Evolutionary conservation across 2,113 vertebrate species (phyloP), one percentile per base, ranked within the genome.

Genomic region (Hypocryptadius cinnamomeus): DNA sequence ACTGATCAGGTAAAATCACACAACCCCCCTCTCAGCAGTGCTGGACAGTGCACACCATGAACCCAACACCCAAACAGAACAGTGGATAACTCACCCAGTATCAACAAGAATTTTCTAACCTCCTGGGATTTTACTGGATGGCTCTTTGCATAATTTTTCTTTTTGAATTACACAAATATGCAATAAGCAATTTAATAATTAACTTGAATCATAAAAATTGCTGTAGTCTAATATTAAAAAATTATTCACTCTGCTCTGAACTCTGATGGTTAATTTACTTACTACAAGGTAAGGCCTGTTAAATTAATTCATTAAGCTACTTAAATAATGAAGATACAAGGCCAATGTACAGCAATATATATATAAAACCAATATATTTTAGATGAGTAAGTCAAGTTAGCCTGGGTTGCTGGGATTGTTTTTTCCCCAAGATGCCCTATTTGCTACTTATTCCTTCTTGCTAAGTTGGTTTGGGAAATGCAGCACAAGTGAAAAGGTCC

Each of bases 271-370:
- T 93, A 80, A 92, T 94, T 93, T 87, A 90, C 60, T 95, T 84
- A 92, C 66, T 79, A 63, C 64, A 88, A 94, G 76, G 76, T 83
- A 88, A 94, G 76, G 76, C 80, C 85, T 93, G 59, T 76, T 71
- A 93, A 79, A 95, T 88, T 85, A 96, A 94, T 96, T 93, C 35
- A 92, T 93, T 93, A 95, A 74, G 51, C 47, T 78, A 54, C 64
- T 88, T 86, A 93, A 93, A 88, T 84, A 89, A 82, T 42, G 82
- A 83, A 48, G 30, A 65, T 60, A 72, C 35, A 20, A 91, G 27
- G 59, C n/a, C 66, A 94, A 74, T 3, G 7, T n/a, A 85, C 42
- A 66, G 63, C 82, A 77, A 59, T 40, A 40, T 40, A 40, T 40
- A 40, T 40, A 40, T 12, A 25, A 77, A 68, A 1, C 22, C 47